A percentile compares a stretch with the other conserved stretches of the same genome.
phyloP scores from a whole-genome alignment of 2,113 vertebrate species.

The Megaceryle torquata region DNA sequence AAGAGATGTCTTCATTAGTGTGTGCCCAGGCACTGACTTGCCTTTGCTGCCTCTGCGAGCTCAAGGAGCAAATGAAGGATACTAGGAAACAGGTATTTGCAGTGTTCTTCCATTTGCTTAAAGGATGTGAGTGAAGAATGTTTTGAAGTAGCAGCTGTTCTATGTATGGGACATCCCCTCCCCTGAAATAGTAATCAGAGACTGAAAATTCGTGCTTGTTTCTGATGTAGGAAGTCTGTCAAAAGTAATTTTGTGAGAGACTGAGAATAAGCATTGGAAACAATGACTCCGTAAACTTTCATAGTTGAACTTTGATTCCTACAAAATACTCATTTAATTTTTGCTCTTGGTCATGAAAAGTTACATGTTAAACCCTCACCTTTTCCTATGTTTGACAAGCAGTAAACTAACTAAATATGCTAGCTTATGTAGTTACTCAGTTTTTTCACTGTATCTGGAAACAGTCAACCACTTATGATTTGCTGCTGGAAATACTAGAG shows the following conservation, averaged over 20 bases:
- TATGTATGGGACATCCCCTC: background rate
- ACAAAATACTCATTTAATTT: background rate
- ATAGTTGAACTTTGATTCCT: background rate
- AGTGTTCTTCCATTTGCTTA: background rate
- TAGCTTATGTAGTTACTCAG: conserved; percentile 30
- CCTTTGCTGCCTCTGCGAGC: background rate
- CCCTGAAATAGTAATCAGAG: background rate
- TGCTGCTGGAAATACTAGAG: conserved; percentile 66
- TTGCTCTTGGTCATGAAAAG: conserved; percentile 25
- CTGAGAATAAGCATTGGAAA: background rate
- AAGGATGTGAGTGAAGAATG: background rate
- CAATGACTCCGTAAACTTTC: background rate
- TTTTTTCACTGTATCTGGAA: conserved; percentile 66
- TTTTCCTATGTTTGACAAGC: conserved; percentile 38
- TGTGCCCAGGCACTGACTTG: background rate
- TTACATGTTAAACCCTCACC: conserved; percentile 42
- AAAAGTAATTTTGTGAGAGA: background rate
- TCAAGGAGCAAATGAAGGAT: background rate
- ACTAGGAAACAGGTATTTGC: background rate
- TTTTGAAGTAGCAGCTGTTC: background rate
- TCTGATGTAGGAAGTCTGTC: background rate
- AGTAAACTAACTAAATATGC: conserved; percentile 60
- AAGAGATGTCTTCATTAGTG: background rate
- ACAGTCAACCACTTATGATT: conserved; percentile 61
- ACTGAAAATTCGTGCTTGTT: background rate